A percentile compares a stretch with the other conserved stretches of the same genome.
These are phyloP conservation scores for Anas platyrhynchos DNA, from an alignment of 2,113 vertebrate species.

Conservation along the genomic window DNA sequence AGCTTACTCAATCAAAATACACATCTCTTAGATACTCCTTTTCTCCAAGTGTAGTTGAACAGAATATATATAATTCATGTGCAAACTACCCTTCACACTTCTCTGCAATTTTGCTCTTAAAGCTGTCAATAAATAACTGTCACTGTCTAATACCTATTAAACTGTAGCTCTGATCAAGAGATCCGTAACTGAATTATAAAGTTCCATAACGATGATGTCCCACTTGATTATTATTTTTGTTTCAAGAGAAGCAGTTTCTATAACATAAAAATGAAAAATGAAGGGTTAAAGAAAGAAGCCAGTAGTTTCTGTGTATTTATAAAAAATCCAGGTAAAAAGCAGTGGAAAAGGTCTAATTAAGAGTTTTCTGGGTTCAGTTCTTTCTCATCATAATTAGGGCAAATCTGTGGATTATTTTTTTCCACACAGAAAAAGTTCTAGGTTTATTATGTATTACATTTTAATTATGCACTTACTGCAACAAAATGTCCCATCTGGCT, in stretches of 20 bases:
- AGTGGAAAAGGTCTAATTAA: conserved; percentile 33
- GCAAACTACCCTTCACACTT: background rate
- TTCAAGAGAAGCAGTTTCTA: background rate
- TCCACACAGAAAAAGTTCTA: background rate
- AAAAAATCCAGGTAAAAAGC: background rate
- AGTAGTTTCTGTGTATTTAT: background rate
- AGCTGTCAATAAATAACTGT: background rate
- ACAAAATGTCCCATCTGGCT: background rate
- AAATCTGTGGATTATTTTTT: background rate
- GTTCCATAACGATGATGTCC: background rate
- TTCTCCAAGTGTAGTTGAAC: background rate
- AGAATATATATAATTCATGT: background rate
- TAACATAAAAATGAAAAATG: background rate
- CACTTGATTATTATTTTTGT: background rate
- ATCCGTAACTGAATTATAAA: background rate
- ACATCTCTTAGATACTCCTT: background rate
- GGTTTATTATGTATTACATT: background rate
- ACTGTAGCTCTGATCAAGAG: background rate
- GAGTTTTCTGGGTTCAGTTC: background rate
- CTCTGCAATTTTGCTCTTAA: conserved; percentile 21
- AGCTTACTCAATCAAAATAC: background rate
- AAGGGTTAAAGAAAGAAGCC: background rate
- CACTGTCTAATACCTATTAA: background rate
- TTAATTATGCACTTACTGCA: conserved; percentile 43
- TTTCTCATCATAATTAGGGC: conserved; percentile 27